Percentiles rank a stretch among this genome's conserved stretches.
Evolutionary conservation across 92 coral and sea anemone species (phyloP).

Genomic region (Zoanthus sociatus): DNA sequence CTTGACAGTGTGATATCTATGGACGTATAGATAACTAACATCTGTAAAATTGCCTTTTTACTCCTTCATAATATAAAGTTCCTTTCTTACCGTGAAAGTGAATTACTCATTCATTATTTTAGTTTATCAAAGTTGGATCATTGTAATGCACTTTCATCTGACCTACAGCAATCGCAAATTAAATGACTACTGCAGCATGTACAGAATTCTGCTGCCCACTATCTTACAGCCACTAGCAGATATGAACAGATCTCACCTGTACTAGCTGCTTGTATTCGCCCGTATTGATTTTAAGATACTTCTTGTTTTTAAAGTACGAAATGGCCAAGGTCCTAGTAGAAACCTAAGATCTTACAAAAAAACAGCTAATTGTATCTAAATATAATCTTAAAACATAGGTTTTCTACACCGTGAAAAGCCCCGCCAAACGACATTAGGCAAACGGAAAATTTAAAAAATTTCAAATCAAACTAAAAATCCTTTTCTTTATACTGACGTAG

Average conservation of each 20-base stretch:
- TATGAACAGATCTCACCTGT: not conserved
- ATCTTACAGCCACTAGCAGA: not conserved
- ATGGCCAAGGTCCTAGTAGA: too few species aligned
- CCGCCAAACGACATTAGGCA: too few species aligned
- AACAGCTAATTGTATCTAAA: too few species aligned
- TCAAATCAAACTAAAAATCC: too few species aligned
- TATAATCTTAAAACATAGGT: too few species aligned
- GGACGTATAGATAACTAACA: not conserved
- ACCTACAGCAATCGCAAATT: not conserved
- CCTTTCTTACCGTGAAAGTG: not conserved
- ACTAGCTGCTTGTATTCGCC: not conserved
- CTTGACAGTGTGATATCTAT: not conserved
- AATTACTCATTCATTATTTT: not conserved
- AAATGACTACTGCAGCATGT: not conserved
- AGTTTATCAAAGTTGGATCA: not conserved
- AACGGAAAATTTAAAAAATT: too few species aligned
- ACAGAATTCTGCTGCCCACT: not conserved
- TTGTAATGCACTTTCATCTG: not conserved
- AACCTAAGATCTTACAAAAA: too few species aligned
- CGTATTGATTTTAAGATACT: too few species aligned
- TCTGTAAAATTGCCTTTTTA: too few species aligned
- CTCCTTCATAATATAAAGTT: slow-evolving; percentile 29
- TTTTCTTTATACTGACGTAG: too few species aligned
- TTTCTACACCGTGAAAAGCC: too few species aligned
- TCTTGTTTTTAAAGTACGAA: too few species aligned